Base-by-base conservation (phyloP, 2,113 vertebrate genomes). In the Corydoras maculifer region DNA sequence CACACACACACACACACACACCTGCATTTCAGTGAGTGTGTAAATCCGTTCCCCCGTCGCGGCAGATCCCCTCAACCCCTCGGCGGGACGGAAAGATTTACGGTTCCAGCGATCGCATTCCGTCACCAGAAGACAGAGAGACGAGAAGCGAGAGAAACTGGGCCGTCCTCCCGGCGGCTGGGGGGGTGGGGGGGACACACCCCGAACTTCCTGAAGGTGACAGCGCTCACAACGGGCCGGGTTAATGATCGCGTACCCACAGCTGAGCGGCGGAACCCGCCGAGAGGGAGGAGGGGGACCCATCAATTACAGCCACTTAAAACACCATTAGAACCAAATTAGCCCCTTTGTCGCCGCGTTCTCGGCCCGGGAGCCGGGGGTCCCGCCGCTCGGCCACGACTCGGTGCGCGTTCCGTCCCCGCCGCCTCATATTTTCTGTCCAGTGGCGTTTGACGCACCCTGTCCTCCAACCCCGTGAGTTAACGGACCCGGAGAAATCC, bases 121-220 rank as follows among this genome's bases (percentile, higher is more conserved):
- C 58, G 58, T 76, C 48, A 57, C 31, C 48, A 5, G 18, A 43
- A 64, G 62, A 74, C 12, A 58, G 64, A 68, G 60, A 68, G 50
- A 73, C 59, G 61, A 35, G 68, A 68, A 55, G 53, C 55, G 62
- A 50, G 61, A 72, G 55, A 43, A 48, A 53, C 35, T 75, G 60
- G 29, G 68, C 65, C 72, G 60, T 75, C 77, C 75, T 14, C 9
- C 5, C 8, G 59, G 35, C 43, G 69, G 75, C 78, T 75, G 73
- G 12, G 77, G 75, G 74, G 81, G 81, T 74, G 77, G 73, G 69
- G 12, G 77, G 75, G 74, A 79, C 79, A 82, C 77, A 80, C 76
- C 72, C 55, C 72, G 76, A 81, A 81, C 79, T 83, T 81, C 82
- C 82, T 78, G 82, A 72, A 73, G 79, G 67, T 76, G 79, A 83